phyloP scores from a whole-genome alignment of 1,140 invertebrate species.

The Cyrtorhinus lividipennis region DNA sequence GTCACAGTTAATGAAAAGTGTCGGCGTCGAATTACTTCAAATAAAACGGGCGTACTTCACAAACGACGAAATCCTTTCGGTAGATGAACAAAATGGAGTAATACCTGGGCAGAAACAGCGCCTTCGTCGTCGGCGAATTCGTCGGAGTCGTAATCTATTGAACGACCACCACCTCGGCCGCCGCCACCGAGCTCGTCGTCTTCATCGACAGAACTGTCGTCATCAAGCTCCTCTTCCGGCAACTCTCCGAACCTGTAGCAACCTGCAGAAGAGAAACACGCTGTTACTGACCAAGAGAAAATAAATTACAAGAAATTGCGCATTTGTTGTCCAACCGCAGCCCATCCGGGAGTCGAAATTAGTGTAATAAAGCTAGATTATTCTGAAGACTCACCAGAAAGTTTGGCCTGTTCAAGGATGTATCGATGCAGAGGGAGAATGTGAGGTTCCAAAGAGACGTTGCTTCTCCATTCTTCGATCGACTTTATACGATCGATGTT shows the following conservation, averaged over 20 bases:
- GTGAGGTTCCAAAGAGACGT: conserved; percentile 38
- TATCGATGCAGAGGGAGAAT: conserved; percentile 72
- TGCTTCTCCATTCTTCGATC: conserved; percentile 9
- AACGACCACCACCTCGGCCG: conserved; percentile 13
- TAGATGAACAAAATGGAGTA: too few relatives aligned
- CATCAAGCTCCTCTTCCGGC: conserved; percentile 49
- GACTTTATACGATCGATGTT: conserved; percentile 13
- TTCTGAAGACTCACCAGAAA: conserved; percentile 44
- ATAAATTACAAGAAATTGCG: conserved; percentile 7
- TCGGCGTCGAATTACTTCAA: too few relatives aligned
- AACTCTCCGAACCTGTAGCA: conserved; percentile 50
- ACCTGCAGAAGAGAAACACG: conserved; percentile 27
- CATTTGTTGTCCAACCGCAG: too few relatives aligned
- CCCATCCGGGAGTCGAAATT: too few relatives aligned
- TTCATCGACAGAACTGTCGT: conserved; percentile 31
- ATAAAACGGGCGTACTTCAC: too few relatives aligned
- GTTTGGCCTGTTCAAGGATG: conserved; percentile 68
- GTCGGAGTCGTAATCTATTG: conserved; percentile 41
- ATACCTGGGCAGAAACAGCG: conserved; percentile 38
- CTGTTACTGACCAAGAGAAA: conserved; percentile 10
- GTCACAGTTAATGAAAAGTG: too few relatives aligned
- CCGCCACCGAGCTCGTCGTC: conserved; percentile 30
- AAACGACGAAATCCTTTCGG: too few relatives aligned
- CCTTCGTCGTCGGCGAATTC: conserved; percentile 50
- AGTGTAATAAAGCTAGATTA: too few relatives aligned